Conservation (phyloP, 1,140 invertebrate genomes). For the Nebria ingens region DNA sequence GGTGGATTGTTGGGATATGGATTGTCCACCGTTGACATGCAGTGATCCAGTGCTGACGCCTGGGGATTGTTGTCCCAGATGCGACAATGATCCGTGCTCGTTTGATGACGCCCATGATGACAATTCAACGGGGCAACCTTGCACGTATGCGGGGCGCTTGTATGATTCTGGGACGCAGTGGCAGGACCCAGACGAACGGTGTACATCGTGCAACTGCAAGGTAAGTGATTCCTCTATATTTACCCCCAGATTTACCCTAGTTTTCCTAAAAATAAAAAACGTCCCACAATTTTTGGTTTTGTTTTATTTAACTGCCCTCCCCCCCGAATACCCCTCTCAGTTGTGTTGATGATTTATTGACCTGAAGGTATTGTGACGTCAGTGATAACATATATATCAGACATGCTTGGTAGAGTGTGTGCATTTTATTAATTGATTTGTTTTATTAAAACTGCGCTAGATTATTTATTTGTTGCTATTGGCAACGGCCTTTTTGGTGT, state of each 20-base stretch:
- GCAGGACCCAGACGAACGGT: constrained; percentile 52
- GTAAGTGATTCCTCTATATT: constrained; percentile 37
- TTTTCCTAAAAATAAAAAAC: not conserved
- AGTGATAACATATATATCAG: constrained; percentile 1
- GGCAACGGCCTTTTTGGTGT: too few relatives aligned
- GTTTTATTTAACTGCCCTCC: not conserved
- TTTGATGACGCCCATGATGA: constrained; percentile 24
- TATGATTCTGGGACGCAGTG: constrained; percentile 49
- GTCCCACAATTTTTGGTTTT: too few relatives aligned
- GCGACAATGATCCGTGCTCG: constrained; percentile 48
- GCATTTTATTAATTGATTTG: too few relatives aligned
- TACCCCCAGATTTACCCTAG: not conserved
- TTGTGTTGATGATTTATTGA: not conserved
- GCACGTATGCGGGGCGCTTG: constrained; percentile 45
- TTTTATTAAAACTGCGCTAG: constrained; percentile 2
- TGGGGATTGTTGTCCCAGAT: constrained; percentile 62
- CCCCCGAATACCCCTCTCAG: too few relatives aligned
- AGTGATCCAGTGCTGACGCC: constrained; percentile 49
- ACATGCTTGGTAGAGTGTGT: constrained; percentile 8
- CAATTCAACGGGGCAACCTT: constrained; percentile 35
- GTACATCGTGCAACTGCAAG: constrained; percentile 68
- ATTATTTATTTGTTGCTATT: constrained; percentile 7
- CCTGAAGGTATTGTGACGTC: constrained; percentile 5
- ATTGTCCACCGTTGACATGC: constrained; percentile 66
- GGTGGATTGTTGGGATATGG: constrained; percentile 78